Conservation (phyloP, 2,797 vertebrate genomes). For the Fistularia tabacaria region DNA sequence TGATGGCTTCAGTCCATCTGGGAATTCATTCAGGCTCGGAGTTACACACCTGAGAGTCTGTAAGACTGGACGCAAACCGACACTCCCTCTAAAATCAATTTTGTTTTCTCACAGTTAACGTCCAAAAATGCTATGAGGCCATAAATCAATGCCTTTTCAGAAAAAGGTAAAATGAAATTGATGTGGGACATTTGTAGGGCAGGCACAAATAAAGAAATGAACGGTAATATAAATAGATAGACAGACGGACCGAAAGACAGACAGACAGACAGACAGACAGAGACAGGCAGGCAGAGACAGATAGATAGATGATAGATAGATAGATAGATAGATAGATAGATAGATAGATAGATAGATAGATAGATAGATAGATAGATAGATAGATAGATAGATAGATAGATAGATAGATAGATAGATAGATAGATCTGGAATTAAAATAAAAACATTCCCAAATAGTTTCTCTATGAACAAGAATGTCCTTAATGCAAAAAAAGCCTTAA, state of each 20-base stretch:
- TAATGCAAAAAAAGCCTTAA: constrained; percentile 37
- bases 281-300: constrained; percentile 56
- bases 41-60: constrained; percentile 65
- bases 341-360: neutral
- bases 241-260: constrained; percentile 29
- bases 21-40: constrained; percentile 59
- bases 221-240: neutral
- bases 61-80: constrained; percentile 58
- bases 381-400: neutral
- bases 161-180: constrained; percentile 29
- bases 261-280: constrained; percentile 39
- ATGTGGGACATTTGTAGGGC: constrained; percentile 64
- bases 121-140: constrained; percentile 47
- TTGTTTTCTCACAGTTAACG: constrained; percentile 55
- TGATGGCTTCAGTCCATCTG: constrained; percentile 62
- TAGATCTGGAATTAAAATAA: constrained; percentile 10
- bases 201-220: constrained; percentile 49
- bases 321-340: neutral
- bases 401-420: neutral
- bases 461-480: constrained; percentile 53
- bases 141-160: constrained; percentile 60
- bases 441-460: constrained; percentile 42
- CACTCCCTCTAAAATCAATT: constrained; percentile 50
- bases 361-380: neutral
- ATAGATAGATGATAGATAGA: neutral